These are phyloP conservation scores for Anisognathus igniventris DNA, from an alignment of 2,797 vertebrate genomes.

Conservation along the genomic window DNA sequence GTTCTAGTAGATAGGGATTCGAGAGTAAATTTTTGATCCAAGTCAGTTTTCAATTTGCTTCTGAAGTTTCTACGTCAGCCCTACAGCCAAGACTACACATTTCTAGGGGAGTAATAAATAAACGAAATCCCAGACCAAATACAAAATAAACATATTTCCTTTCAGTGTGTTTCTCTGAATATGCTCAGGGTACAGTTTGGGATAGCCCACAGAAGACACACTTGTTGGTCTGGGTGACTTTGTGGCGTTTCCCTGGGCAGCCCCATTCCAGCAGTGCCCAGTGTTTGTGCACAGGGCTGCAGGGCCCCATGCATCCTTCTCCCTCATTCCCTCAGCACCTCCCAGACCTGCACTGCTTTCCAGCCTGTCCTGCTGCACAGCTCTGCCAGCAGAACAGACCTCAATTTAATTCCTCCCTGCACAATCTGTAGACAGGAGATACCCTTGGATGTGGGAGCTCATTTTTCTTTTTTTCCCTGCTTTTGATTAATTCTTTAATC, in stretches of 20 bases:
- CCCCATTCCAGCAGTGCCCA: fast-evolving
- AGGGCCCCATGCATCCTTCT: neutral
- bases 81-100: neutral
- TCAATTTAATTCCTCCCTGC: neutral
- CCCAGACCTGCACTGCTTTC: neutral
- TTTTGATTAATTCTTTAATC: neutral
- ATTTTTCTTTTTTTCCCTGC: neutral
- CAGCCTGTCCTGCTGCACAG: fast-evolving
- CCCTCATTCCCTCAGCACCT: neutral
- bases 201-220: neutral
- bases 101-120: neutral
- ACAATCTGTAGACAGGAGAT: neutral
- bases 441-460: neutral
- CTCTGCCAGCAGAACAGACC: neutral
- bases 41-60: neutral
- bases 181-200: neutral
- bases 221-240: neutral
- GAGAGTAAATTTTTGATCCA: neutral
- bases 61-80: neutral
- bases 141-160: neutral
- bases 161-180: neutral
- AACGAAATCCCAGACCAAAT: neutral
- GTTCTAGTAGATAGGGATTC: neutral
- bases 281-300: fast-evolving
- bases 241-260: fast-evolving